A percentile compares a stretch with the other conserved stretches of the same genome.
phyloP scores from a whole-genome alignment of 2,888 invertebrate genomes.

The Calameuta idolon region DNA sequence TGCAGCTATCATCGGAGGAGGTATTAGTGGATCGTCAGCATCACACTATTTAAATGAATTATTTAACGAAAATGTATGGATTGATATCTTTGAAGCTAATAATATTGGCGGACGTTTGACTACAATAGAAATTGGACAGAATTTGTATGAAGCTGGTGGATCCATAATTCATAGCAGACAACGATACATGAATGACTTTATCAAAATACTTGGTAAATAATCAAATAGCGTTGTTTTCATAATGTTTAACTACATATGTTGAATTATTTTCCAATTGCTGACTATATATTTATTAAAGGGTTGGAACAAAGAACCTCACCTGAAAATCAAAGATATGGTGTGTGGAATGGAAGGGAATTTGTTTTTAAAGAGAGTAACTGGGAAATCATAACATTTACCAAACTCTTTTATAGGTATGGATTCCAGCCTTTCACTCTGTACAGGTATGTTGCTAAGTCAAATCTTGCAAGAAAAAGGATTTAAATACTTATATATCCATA shows the following conservation, averaged over 20 bases:
- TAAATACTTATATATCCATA: too few species aligned
- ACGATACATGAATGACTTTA: slow-evolving; percentile 71
- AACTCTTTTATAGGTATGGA: slow-evolving; percentile 72
- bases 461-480: too few species aligned
- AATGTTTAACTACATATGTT: not conserved
- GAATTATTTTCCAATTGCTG: not conserved
- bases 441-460: slow-evolving; percentile 51
- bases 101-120: slow-evolving; percentile 72
- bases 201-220: slow-evolving; percentile 68
- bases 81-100: slow-evolving; percentile 71
- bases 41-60: slow-evolving; percentile 70
- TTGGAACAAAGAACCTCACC: slow-evolving; percentile 48
- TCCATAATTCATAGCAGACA: slow-evolving; percentile 72
- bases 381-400: slow-evolving; percentile 63
- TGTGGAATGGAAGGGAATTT: slow-evolving; percentile 70
- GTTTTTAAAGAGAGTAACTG: slow-evolving; percentile 70
- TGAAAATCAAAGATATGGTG: slow-evolving; percentile 54
- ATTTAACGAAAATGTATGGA: slow-evolving; percentile 60
- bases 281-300: slow-evolving; percentile 43
- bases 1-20: slow-evolving; percentile 73
- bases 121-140: slow-evolving; percentile 65
- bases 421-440: slow-evolving; percentile 67
- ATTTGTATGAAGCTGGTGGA: slow-evolving; percentile 73
- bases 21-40: slow-evolving; percentile 73
- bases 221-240: slow-evolving; percentile 4